phyloP scores from a whole-genome alignment of 2,888 invertebrate genomes.

The Mongoloraphidia duomilia region DNA sequence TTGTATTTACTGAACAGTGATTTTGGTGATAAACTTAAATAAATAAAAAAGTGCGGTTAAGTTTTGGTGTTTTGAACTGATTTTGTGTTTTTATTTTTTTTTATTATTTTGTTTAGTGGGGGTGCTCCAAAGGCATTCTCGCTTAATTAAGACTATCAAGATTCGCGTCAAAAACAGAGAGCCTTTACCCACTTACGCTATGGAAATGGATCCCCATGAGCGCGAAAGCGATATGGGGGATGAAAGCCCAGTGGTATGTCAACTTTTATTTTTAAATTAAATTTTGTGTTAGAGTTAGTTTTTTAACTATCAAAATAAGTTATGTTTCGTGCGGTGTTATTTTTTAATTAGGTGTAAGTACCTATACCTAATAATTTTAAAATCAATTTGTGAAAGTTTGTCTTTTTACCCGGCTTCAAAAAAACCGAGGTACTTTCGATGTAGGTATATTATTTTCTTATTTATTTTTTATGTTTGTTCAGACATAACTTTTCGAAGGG shows the following conservation, averaged over 20 bases:
- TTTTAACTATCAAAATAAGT: neutral
- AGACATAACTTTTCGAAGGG: too few species aligned
- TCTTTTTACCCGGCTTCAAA: too few species aligned
- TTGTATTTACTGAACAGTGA: neutral
- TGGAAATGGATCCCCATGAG: slow-evolving; percentile 48
- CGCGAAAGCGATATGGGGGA: slow-evolving; percentile 62
- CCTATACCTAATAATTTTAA: neutral
- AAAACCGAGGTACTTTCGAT: too few species aligned
- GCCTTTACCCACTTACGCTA: slow-evolving; percentile 73
- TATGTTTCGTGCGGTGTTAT: neutral
- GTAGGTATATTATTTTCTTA: neutral
- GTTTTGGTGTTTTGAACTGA: slow-evolving; percentile 9
- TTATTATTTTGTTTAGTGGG: slow-evolving; percentile 20
- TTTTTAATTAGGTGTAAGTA: neutral
- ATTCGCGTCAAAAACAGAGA: slow-evolving; percentile 83
- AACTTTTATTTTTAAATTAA: neutral
- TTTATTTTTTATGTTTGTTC: too few species aligned
- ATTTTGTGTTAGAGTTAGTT: neutral
- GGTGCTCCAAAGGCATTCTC: slow-evolving; percentile 27
- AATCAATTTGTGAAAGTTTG: neutral
- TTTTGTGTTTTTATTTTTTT: slow-evolving; percentile 10
- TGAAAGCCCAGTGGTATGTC: slow-evolving; percentile 59
- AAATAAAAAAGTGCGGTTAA: neutral
- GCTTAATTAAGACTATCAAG: slow-evolving; percentile 40
- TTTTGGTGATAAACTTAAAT: neutral